Percentiles rank a stretch among this genome's conserved stretches.
phyloP scores from a whole-genome alignment of 2,797 vertebrate species.

The Mus minutoides region DNA sequence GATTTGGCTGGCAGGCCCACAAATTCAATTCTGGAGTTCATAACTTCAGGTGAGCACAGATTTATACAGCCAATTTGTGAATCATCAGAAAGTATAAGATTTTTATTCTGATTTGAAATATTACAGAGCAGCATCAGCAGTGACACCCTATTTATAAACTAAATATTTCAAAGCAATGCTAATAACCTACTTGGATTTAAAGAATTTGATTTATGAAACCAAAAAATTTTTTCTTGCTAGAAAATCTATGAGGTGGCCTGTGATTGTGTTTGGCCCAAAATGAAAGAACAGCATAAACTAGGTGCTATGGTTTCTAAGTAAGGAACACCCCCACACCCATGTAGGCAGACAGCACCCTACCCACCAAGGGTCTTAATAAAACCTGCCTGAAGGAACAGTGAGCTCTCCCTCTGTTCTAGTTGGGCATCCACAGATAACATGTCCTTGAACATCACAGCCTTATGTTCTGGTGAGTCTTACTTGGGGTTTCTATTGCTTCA shows the following conservation, averaged over 20 bases:
- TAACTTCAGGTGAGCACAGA: constrained; percentile 81
- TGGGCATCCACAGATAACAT: neutral
- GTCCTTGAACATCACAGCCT: neutral
- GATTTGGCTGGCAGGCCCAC: constrained; percentile 81
- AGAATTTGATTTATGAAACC: constrained; percentile 4
- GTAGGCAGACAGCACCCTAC: neutral
- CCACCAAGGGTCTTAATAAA: neutral
- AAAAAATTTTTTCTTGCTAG: neutral
- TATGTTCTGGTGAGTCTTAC: neutral
- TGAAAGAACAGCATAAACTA: neutral
- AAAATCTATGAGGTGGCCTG: neutral
- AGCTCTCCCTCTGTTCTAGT: neutral
- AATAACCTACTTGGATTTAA: constrained; percentile 58
- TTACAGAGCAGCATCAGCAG: constrained; percentile 11
- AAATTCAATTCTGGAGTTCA: constrained; percentile 84
- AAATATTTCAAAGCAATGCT: constrained; percentile 49
- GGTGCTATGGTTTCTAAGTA: neutral
- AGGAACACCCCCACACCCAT: neutral
- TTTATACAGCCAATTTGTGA: constrained; percentile 86
- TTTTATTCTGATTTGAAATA: constrained; percentile 83
- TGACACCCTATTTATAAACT: constrained; percentile 38
- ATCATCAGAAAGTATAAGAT: constrained; percentile 79
- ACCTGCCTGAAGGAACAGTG: neutral
- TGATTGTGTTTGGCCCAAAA: neutral
- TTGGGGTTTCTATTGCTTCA: neutral